Evolutionary conservation across 2,797 vertebrate genomes (phyloP).

Genomic region (Gadopsis marmoratus): DNA sequence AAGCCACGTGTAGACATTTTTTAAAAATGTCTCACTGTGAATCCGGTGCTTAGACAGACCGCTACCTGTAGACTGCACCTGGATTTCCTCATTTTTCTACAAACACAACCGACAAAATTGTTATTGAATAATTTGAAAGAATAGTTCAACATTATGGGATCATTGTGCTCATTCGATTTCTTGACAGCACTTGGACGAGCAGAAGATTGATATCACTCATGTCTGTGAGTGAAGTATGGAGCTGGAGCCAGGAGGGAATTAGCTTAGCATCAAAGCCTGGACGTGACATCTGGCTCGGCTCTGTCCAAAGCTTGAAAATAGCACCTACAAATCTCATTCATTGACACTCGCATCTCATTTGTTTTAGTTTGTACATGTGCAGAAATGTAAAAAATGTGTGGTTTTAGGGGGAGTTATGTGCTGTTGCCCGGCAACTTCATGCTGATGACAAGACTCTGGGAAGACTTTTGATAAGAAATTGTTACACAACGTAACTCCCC

Average conservation of each 20-base stretch:
- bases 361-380: neutral
- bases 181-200: neutral
- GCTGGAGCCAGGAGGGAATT: no score
- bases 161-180: no score
- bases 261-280: neutral
- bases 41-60: no score
- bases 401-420: neutral
- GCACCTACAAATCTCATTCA: neutral
- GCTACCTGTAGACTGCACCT: no score
- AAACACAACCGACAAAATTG: no score
- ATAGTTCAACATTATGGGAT: no score
- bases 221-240: no score
- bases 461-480: neutral
- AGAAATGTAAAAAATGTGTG: neutral
- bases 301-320: neutral
- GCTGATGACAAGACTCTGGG: neutral
- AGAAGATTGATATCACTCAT: no score
- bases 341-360: neutral
- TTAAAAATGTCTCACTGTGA: no score
- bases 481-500: neutral
- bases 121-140: no score
- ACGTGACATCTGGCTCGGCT: neutral
- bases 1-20: neutral
- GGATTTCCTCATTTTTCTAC: no score
- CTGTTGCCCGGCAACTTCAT: slow-evolving; percentile 1